Percentiles rank a stretch among this genome's conserved stretches.
phyloP scores from a whole-genome alignment of 2,113 vertebrate genomes.

The Cavia aperea region DNA sequence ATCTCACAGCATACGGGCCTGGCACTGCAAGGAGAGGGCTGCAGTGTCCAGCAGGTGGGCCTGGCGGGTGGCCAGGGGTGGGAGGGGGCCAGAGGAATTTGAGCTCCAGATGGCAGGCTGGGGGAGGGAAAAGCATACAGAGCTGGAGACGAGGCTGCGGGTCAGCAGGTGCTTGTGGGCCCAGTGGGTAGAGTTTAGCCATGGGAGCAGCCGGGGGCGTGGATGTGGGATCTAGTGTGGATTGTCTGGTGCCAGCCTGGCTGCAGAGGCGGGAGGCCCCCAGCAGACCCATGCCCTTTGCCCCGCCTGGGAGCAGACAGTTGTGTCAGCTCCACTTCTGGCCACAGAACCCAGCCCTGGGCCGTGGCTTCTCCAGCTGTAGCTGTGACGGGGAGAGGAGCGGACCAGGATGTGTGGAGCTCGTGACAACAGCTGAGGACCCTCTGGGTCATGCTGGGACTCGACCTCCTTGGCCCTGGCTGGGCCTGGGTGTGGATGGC shows the following conservation, averaged over 20 bases:
- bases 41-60: background rate
- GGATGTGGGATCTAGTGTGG: background rate
- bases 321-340: background rate
- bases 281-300: background rate
- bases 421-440: background rate
- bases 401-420: background rate
- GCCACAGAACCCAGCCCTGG: background rate
- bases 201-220: background rate
- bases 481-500: background rate
- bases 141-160: background rate
- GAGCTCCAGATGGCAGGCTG: background rate
- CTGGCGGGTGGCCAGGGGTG: background rate
- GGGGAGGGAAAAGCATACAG: background rate
- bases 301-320: background rate
- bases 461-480: background rate
- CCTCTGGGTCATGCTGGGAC: background rate
- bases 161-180: no score
- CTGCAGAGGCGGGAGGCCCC: background rate
- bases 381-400: background rate
- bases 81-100: background rate
- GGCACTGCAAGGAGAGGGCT: background rate
- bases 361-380: background rate
- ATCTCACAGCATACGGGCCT: background rate
- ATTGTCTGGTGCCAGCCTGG: background rate
- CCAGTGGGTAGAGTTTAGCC: background rate